Percentiles rank a stretch among this genome's conserved stretches.
phyloP scores from a whole-genome alignment of 1,140 invertebrate genomes.

The Lanistes nyassanus region DNA sequence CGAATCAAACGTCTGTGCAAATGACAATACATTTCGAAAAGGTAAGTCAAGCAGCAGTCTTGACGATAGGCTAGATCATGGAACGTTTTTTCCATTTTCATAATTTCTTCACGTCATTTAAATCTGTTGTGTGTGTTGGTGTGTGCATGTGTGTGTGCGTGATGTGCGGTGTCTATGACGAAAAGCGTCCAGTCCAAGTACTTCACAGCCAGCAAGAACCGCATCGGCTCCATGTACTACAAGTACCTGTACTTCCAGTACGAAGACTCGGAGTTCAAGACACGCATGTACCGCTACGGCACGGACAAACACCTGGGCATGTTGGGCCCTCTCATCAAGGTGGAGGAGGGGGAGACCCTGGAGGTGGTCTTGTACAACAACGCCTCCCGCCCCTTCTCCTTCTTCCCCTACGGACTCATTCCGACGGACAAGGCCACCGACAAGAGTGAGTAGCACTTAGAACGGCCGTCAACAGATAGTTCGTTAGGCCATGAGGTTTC shows the following conservation, averaged over 20 bases:
- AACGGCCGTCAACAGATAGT: not conserved
- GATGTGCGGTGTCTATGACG: no score
- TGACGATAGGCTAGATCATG: no score
- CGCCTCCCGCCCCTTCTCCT: conserved; percentile 35
- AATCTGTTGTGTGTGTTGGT: no score
- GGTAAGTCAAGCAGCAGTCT: no score
- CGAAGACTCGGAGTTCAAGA: conserved; percentile 43
- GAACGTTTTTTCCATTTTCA: no score
- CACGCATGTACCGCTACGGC: conserved; percentile 27
- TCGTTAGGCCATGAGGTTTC: not conserved
- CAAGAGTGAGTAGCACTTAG: not conserved
- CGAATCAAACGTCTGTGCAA: no score
- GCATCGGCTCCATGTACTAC: conserved; percentile 48
- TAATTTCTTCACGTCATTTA: no score
- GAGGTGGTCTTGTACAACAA: conserved; percentile 37
- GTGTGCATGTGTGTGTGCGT: no score
- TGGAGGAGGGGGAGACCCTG: conserved; percentile 48
- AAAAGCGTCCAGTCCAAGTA: conserved; percentile 22
- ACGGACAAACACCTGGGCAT: conserved; percentile 45
- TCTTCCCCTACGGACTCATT: conserved; percentile 34
- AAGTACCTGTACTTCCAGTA: conserved; percentile 52
- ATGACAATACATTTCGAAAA: no score
- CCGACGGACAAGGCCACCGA: conserved; percentile 4
- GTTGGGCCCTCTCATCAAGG: conserved; percentile 52
- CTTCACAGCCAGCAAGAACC: conserved; percentile 12